Base-by-base conservation (phyloP, 2,888 invertebrate genomes). In the Drosophila yooni region DNA sequence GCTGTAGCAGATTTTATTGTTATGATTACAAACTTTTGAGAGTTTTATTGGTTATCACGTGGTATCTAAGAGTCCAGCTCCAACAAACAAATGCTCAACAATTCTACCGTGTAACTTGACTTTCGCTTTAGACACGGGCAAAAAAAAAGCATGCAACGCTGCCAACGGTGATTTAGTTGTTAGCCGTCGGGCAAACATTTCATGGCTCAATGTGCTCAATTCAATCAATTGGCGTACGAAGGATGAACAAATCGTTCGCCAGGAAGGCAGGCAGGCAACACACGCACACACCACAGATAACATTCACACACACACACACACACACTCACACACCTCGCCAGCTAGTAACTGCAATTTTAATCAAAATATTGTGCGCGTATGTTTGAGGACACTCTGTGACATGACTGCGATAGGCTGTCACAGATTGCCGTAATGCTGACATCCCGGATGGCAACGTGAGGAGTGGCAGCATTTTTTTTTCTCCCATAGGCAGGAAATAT, bases 181-280 rank as follows among this genome's bases (percentile, higher is more conserved):
- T 86, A 88, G 85, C 84, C 87, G 75, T 82, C 82, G 82, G 83
- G 82, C 85, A 86, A 86, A 88, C 89, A 86, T 88, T 86, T 88
- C 85, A 83, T 86, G 88, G 88, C 88, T 86, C 85, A 76, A 83
- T 86, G 85, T 86, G 83, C 81, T 88, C 85, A 79, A 86, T 86
- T 86, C 85, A 86, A 86, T 86, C 85, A 86, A 86, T 88, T 86
- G 87, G 78, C 76, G 77, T 56, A 74, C 75, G 78, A 71, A 76
- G 75, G 75, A 72, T 78, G 80, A 60, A 78, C 78, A 80, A 80
- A 80, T 81, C 78, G 78, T 65, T 78, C 29, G 65, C 66, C 67
- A 85, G 82, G 71, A 84, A 76, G 63, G 29, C 36, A 43, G 70
- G 36, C 40, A 52, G 58, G 59, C 43, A 21, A 25, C 34, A 60